Evolutionary conservation across 2,113 vertebrate species (phyloP).

Genomic region (Mustelus asterias): DNA sequence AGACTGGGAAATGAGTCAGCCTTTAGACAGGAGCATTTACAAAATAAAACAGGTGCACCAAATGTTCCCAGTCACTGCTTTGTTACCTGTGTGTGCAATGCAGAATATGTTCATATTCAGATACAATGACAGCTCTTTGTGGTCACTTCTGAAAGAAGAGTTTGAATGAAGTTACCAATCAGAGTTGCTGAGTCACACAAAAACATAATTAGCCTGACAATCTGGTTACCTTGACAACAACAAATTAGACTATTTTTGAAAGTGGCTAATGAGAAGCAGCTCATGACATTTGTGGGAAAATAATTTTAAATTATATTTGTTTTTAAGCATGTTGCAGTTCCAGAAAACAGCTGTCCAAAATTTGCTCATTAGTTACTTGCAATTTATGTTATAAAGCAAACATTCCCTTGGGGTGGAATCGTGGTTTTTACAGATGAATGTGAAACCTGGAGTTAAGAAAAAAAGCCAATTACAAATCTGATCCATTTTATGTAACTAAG

Average conservation of each 20-base stretch:
- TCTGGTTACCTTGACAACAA: background rate
- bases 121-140: background rate
- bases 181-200: background rate
- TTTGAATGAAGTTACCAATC: background rate
- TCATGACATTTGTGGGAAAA: background rate
- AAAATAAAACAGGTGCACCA: background rate
- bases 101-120: background rate
- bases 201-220: background rate
- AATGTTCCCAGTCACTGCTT: background rate
- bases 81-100: background rate
- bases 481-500: background rate
- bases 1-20: background rate
- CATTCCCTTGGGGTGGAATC: background rate
- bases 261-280: background rate
- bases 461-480: background rate
- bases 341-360: background rate
- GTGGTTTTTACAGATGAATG: background rate
- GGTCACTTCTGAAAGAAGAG: background rate
- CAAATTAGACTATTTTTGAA: conserved; percentile 23
- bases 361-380: background rate
- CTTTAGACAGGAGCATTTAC: background rate
- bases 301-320: background rate
- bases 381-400: background rate
- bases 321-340: background rate
- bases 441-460: background rate